Evolutionary conservation across 2,113 vertebrate genomes (phyloP), one percentile per base, ranked within the genome.

Genomic region (Dinomys branickii): DNA sequence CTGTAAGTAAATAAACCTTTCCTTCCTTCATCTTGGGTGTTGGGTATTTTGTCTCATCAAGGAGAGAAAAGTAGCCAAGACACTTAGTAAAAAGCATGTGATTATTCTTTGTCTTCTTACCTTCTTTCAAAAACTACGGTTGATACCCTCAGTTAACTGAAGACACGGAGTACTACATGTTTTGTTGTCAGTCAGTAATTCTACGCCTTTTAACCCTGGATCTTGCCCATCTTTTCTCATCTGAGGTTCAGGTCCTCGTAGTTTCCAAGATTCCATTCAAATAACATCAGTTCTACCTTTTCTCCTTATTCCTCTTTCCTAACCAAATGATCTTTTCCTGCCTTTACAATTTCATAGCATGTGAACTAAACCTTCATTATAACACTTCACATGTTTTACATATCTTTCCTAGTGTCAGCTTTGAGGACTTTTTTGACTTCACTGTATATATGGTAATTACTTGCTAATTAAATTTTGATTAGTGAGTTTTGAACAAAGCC

Each of bases 401-500:
- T 52, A 7, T 58, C 30, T 92, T 24, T 33, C 5, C 7, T 50
- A n/a, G 24, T 33, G 20, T 83, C 44, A 59, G 63, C 69, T 38
- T 84, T n/a, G 26, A 61, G 3, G 33, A 41, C 16, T 13, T 52
- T 85, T 9, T 81, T 90, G 11, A 91, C 30, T 30, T 28, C 26
- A 80, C 4, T 87, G 7, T 61, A 47, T 58, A 65, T 50, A 24
- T 47, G n/a, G 33, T 30, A 22, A 19, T 10, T 65, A 75, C 35
- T 65, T 92, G 58, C 47, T 87, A 41, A 85, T 61, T 96, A 90
- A 84, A 35, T 88, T 47, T 88, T 75, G 35, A 59, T 59, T 44
- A 44, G 4, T 67, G n/a, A 89, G 10, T 56, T 44, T 75, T 91
- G 26, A 22, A n/a, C 24, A 85, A 24, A 71, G 4, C 0, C 28